Evolutionary conservation across 2,113 vertebrate species (phyloP), one percentile per base, ranked within the genome.

Genomic region (Enhydra lutris): DNA sequence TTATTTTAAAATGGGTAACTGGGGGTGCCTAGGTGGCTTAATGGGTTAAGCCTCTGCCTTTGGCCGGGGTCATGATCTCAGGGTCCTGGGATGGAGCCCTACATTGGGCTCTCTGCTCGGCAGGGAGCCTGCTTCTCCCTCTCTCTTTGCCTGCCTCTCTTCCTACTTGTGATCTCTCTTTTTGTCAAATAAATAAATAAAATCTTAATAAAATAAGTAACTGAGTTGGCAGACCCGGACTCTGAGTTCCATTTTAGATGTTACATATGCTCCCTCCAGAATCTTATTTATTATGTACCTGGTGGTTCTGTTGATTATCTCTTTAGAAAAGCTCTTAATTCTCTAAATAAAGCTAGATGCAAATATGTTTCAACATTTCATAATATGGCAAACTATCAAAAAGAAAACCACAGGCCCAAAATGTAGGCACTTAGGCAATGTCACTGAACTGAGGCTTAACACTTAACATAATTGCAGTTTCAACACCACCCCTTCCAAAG

Each of bases 301-400:
- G 13, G 13, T 74, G 21, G 6, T 47, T 88, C 14, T 89, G n/a
- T 63, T 73, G 50, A 47, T 52, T 84, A 24, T 2, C 39, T 82
- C 0, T 55, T 79, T 23, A 95, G 34, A 45, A 94, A 82, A 86
- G 82, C 0, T 21, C 34, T 11, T 73, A 76, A 94, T 67, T 92
- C 36, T 80, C 55, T 9, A 74, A 88, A 45, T 67, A 93, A 55
- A 52, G 15, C 83, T 89, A 92, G 73, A 69, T 86, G 50, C 29
- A 89, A 91, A 82, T n/a, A 93, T 74, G 34, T 36, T 96, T 80
- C 24, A 45, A 89, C 4, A 96, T n/a, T 92, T 83, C 79, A 34
- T 42, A 89, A 55, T 71, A 26, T 94, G 79, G 61, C 21, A 94
- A 89, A 47, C 14, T 47, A 26, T 47, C 74, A 78, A 76, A 45